Conservation (phyloP, 2,113 vertebrate species). For the Hippotragus niger region DNA sequence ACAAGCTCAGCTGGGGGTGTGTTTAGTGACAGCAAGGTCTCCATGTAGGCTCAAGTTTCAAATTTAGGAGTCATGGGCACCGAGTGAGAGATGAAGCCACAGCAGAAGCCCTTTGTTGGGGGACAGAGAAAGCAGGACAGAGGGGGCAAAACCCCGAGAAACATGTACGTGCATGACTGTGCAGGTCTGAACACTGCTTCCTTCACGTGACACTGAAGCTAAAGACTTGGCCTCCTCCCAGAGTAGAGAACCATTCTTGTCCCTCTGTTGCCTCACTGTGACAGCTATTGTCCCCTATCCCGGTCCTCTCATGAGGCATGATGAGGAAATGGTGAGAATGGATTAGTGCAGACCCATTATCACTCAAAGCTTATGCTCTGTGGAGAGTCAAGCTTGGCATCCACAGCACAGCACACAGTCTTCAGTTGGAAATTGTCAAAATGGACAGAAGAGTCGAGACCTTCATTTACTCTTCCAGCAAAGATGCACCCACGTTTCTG, state of each 20-base stretch:
- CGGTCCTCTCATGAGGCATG: not conserved
- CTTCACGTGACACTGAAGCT: not conserved
- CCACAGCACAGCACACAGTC: not conserved
- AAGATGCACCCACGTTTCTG: not conserved
- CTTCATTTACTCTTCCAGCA: not conserved
- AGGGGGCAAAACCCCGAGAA: not conserved
- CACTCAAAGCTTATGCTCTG: not conserved
- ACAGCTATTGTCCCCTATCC: not conserved
- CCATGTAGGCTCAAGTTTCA: not conserved
- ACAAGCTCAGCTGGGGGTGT: not conserved
- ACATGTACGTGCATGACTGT: rapidly evolving
- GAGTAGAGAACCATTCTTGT: not conserved
- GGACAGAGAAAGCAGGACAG: not conserved
- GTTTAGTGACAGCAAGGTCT: not conserved
- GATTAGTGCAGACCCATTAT: not conserved
- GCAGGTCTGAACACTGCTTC: not conserved
- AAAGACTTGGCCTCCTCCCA: not conserved
- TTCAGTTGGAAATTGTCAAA: not conserved
- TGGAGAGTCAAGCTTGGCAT: not conserved
- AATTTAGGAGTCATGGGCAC: not conserved
- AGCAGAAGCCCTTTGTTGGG: not conserved
- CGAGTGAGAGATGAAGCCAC: not conserved
- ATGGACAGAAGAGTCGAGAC: not conserved
- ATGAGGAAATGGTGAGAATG: not conserved
- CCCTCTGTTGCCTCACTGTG: not conserved